These are phyloP conservation scores for Alosa alosa DNA, from an alignment of 2,113 vertebrate genomes.

Conservation along the genomic window DNA sequence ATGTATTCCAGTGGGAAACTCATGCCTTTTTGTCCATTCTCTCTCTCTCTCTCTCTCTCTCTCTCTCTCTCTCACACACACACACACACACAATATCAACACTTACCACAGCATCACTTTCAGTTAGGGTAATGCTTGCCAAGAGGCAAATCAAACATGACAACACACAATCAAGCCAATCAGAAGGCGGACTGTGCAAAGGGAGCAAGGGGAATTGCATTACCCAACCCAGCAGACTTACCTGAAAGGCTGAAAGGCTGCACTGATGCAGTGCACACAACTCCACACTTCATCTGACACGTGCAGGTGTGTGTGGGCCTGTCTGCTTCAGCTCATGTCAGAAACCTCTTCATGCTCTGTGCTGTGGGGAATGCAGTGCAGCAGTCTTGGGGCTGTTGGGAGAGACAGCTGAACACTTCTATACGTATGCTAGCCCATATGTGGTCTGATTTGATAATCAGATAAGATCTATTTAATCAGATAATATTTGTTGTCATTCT, in stretches of 20 bases:
- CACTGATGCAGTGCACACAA: not conserved
- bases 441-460: too few relatives aligned
- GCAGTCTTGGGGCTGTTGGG: not conserved
- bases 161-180: not conserved
- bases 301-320: not conserved
- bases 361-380: not conserved
- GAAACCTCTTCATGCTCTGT: not conserved
- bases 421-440: too few relatives aligned
- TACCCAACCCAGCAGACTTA: not conserved
- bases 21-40: not conserved
- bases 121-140: not conserved
- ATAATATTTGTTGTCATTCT: not conserved
- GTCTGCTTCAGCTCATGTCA: not conserved
- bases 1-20: not conserved
- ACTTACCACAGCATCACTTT: not conserved
- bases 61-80: not conserved
- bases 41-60: not conserved
- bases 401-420: not conserved
- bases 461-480: too few relatives aligned
- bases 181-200: not conserved
- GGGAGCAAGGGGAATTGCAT: not conserved
- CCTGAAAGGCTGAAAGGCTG: not conserved
- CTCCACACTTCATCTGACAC: not conserved
- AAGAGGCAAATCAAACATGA: not conserved
- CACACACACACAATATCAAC: not conserved